Base-by-base conservation (phyloP, 1,140 invertebrate species). In the Drosophila ananassae region DNA sequence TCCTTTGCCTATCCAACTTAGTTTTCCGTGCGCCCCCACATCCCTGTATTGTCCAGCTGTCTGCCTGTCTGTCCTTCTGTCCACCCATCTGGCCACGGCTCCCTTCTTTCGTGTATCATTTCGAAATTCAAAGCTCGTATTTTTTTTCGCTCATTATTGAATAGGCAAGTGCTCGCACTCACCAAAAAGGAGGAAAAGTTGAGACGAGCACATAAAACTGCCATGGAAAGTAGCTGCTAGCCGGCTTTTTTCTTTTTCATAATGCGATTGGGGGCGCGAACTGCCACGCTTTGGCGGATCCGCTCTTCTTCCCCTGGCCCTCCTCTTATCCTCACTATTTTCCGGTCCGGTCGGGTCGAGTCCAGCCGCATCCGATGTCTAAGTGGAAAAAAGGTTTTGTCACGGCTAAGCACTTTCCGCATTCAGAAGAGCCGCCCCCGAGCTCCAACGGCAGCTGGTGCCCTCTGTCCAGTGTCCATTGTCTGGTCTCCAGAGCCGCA, bases 371-470 rank as follows among this genome's bases (percentile, higher is more conserved):
- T 66, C 61, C 56, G 25, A 59, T 53, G 59, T 77, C 73, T 67
- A 80, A 80, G 74, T 85, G 81, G 62, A 79, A 84, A 84, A 85
- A 81, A 85, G 67, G 80, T 85, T 84, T 81, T 85, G 77, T 84
- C 77, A 80, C 74, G 81, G 80, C 77, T 85, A 84, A 85, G 81
- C 77, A 85, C 73, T 85, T 85, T 80, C 59, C 56, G 73, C 63
- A 76, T 76, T 73, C 80, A 79, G 80, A 58, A 73, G 64, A 60
- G 76, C 64, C 76, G 69, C 39, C 63, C 28, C 56, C 57, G 50
- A 41, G 37, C 57, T 37, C 62, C 30, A 41, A 34, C 10, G 44
- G 32, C 64, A 79, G 77, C 53, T 71, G 63, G 52, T 62, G 47
- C 51, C 46, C 58, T 25, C 13, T 30, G 34, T 30, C 24, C 58